Base-by-base conservation (phyloP, 2,797 vertebrate species). In the Threskiornis aethiopicus region DNA sequence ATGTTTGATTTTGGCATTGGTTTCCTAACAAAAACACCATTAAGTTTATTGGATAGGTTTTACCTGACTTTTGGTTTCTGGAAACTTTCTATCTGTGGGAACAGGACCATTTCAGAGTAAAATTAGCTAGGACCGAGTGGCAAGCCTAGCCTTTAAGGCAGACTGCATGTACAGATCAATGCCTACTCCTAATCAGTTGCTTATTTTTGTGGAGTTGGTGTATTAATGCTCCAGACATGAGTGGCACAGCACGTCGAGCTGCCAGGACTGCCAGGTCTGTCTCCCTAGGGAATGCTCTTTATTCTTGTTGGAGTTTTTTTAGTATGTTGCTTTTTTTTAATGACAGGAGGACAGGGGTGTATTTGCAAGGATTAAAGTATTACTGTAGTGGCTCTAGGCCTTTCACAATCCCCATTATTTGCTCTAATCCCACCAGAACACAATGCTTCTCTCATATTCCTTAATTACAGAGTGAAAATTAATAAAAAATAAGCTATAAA, bases 331-430 rank as follows among this genome's bases (percentile, higher is more conserved):
- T 39, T 31, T 26, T 37, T n/a, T 42, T 33, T 11, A 4, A 26
- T 47, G 39, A 33, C 59, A 75, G 19, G 41, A 84, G 33, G 54
- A 49, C 59, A 83, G 55, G 62, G 51, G 47, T 52, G 13, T 35
- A 16, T 95, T 92, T 87, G n/a, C 61, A 87, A 84, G 90, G 95
- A 90, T 95, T 94, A 93, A 80, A 76, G 55, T 17, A 72, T 93
- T 85, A 47, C 46, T 59, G 58, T 42, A 64, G 81, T 47, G 71
- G 31, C 64, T 87, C 58, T 35, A 61, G 92, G 66, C 81, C 77
- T 55, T 62, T 70, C 78, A 21, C 66, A 82, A 84, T 87, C 66
- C 89, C 55, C 41, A 26, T 85, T 85, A 72, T 76, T 92, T 84
- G 47, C 44, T 20, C 44, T 90, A 93, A 92, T 95, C 84, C 78